Evolutionary conservation across 2,888 invertebrate species (phyloP).

Genomic region (Cremastinae sp.): DNA sequence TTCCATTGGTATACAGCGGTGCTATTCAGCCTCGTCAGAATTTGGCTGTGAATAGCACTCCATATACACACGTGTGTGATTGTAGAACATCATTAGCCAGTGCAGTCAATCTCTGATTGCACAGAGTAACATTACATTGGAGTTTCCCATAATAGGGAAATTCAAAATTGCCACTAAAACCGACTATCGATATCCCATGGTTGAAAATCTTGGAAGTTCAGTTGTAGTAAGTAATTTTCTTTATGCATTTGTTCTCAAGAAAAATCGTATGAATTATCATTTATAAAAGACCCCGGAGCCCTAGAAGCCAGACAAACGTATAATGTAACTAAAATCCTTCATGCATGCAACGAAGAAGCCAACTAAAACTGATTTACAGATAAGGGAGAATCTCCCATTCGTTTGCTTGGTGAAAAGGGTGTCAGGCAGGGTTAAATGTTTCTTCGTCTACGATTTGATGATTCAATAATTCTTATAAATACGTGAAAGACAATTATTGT

Average conservation of each 20-base stretch:
- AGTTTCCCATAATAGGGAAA: neutral
- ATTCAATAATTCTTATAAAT: neutral
- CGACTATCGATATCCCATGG: too few species aligned
- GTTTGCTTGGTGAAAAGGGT: neutral
- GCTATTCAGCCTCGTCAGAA: slow-evolving; percentile 48
- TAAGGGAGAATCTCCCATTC: neutral
- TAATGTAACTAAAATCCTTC: slow-evolving; percentile 62
- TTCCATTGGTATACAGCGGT: slow-evolving; percentile 61
- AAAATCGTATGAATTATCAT: too few species aligned
- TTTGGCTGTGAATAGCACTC: slow-evolving; percentile 14
- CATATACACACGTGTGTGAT: neutral
- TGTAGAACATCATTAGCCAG: slow-evolving; percentile 32
- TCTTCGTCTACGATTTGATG: neutral
- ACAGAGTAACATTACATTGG: neutral
- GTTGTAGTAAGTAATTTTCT: too few species aligned
- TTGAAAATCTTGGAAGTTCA: too few species aligned
- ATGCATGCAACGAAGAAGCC: neutral
- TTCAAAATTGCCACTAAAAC: too few species aligned
- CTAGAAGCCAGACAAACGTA: slow-evolving; percentile 70
- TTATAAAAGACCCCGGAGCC: slow-evolving; percentile 62
- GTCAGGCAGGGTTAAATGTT: neutral
- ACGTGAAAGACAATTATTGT: neutral
- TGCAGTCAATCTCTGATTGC: slow-evolving; percentile 15
- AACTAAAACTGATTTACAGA: neutral
- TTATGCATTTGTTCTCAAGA: too few species aligned